Conservation (phyloP, 2,113 vertebrate genomes). For the Hylia prasina region DNA sequence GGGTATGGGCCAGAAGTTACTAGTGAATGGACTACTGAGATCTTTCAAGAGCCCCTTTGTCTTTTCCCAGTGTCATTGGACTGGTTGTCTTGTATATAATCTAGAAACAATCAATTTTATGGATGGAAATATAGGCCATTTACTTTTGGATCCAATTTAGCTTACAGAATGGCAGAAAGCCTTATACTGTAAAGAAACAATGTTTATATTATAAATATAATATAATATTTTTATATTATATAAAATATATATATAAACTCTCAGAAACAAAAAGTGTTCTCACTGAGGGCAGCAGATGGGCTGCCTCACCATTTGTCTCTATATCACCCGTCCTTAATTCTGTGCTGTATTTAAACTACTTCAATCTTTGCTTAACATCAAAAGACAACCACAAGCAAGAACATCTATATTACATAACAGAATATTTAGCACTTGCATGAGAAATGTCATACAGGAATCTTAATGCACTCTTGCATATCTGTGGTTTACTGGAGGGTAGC, state of each 20-base stretch:
- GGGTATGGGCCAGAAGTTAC: constrained; percentile 10
- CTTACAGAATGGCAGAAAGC: not conserved
- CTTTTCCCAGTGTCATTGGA: not conserved
- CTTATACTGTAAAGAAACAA: not conserved
- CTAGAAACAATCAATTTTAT: not conserved
- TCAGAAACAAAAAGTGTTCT: not conserved
- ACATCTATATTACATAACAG: constrained; percentile 33
- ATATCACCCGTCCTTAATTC: not conserved
- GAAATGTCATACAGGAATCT: constrained; percentile 30
- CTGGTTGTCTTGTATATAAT: not conserved
- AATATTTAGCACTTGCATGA: constrained; percentile 52
- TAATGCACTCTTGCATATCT: constrained; percentile 19
- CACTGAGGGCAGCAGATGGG: not conserved
- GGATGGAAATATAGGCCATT: not conserved
- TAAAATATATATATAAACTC: not conserved
- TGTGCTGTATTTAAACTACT: not conserved
- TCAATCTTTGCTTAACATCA: constrained; percentile 26
- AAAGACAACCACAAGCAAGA: constrained; percentile 35
- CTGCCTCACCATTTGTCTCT: not conserved
- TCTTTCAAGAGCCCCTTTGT: constrained; percentile 1
- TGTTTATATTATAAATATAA: not conserved
- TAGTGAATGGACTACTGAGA: not conserved
- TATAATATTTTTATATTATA: not conserved
- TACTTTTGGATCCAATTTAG: not conserved
- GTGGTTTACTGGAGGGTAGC: constrained; percentile 3